A percentile compares a stretch with the other conserved stretches of the same genome.
Evolutionary conservation across 2,113 vertebrate species (phyloP).

Genomic region (Coregonus clupeaformis): DNA sequence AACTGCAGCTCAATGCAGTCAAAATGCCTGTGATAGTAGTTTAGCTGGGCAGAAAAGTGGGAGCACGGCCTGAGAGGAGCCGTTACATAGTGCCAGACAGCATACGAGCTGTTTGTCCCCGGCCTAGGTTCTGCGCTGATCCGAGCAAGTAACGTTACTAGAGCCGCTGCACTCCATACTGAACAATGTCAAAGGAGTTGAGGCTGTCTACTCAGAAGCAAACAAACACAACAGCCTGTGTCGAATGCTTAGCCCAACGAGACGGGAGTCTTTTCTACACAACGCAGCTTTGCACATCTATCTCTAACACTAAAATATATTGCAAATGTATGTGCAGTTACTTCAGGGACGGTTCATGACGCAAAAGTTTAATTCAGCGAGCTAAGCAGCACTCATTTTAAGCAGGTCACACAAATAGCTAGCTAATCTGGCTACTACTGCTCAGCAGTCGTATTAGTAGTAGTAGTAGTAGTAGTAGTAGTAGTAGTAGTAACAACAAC

Average conservation of each 20-base stretch:
- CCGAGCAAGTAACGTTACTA: constrained; percentile 28
- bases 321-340: not conserved
- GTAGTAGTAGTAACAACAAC: not conserved
- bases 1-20: constrained; percentile 1
- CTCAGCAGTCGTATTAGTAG: constrained; percentile 13
- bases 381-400: not conserved
- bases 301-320: not conserved
- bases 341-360: not conserved
- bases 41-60: constrained; percentile 49
- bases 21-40: constrained; percentile 18
- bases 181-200: constrained; percentile 69
- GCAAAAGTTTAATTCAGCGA: not conserved
- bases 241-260: constrained; percentile 35
- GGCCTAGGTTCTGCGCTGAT: constrained; percentile 42
- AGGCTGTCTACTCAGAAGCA: constrained; percentile 45
- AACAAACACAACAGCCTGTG: constrained; percentile 60
- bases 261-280: not conserved
- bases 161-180: constrained; percentile 23
- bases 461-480: constrained; percentile 12
- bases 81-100: constrained; percentile 40
- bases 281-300: not conserved
- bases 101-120: constrained; percentile 24
- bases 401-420: not conserved
- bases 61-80: constrained; percentile 34
- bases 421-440: not conserved